Conservation (phyloP, 2,888 invertebrate species). For the Ommatoiulus sabulosus region DNA sequence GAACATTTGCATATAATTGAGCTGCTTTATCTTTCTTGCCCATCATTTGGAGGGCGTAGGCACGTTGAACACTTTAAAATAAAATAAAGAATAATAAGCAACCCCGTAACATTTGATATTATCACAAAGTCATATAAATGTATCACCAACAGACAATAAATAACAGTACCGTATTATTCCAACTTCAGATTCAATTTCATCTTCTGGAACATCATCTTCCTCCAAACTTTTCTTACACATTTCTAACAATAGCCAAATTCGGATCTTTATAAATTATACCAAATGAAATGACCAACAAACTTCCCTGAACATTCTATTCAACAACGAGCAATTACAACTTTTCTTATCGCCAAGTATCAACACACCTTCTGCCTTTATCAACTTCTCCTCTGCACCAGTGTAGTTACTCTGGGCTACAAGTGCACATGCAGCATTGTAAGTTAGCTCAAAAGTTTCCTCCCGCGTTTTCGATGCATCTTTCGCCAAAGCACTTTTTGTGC, state of each 20-base stretch:
- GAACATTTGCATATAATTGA: conserved; percentile 81
- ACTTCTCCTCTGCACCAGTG: conserved; percentile 81
- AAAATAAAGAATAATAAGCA: neutral
- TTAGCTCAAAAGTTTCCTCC: conserved; percentile 86
- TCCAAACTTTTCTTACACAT: conserved; percentile 85
- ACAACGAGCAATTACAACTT: too few relatives aligned
- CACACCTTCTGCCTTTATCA: conserved; percentile 80
- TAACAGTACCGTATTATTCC: conserved; percentile 81
- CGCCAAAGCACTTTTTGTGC: conserved; percentile 49
- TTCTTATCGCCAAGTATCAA: conserved; percentile 36
- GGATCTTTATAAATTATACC: too few relatives aligned
- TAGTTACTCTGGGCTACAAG: conserved; percentile 78
- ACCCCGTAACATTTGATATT: too few relatives aligned
- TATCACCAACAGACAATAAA: neutral
- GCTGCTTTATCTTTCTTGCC: conserved; percentile 88
- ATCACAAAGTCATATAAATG: too few relatives aligned
- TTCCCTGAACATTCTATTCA: too few relatives aligned
- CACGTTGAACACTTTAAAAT: conserved; percentile 81
- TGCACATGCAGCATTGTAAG: conserved; percentile 90
- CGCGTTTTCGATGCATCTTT: conserved; percentile 71
- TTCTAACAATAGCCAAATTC: conserved; percentile 67
- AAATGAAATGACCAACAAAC: neutral
- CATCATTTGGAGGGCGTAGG: conserved; percentile 87
- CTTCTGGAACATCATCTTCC: conserved; percentile 91
- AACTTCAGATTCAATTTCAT: conserved; percentile 93